Percentiles rank a stretch among this genome's conserved stretches.
Conservation (phyloP, 2,113 vertebrate species). For the Vulpes lagopus region DNA sequence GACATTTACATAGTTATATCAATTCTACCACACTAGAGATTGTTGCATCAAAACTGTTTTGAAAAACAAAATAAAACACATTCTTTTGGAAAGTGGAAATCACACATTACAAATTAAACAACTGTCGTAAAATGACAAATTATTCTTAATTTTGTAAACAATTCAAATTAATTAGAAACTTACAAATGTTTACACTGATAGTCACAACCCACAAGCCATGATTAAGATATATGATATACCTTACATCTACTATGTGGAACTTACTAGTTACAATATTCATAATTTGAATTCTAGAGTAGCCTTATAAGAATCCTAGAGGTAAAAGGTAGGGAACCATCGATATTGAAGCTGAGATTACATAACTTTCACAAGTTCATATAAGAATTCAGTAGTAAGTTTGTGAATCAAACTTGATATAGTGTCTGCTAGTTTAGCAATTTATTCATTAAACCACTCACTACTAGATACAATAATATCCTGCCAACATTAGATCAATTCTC, state of each 20-base stretch:
- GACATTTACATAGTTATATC: neutral
- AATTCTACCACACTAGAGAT: neutral
- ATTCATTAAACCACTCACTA: conserved; percentile 52
- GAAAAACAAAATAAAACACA: neutral
- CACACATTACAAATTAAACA: neutral
- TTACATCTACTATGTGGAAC: neutral
- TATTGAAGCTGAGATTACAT: neutral
- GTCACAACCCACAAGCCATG: neutral
- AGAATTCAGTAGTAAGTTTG: neutral
- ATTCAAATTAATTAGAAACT: conserved; percentile 1
- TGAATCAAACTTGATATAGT: conserved; percentile 52
- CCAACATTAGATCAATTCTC: conserved; percentile 46
- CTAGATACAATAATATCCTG: conserved; percentile 56
- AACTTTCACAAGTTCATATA: neutral
- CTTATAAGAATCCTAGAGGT: neutral
- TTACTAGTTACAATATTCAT: neutral
- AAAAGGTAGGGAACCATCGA: neutral
- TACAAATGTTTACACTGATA: neutral
- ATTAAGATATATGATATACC: neutral
- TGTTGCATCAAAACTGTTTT: neutral
- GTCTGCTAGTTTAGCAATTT: neutral
- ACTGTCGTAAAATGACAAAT: neutral
- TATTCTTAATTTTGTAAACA: neutral
- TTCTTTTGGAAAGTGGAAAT: neutral
- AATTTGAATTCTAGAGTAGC: neutral